A percentile compares a stretch with the other conserved stretches of the same genome.
Conservation (phyloP, 2,888 invertebrate genomes). For the Agonopterix arenella region DNA sequence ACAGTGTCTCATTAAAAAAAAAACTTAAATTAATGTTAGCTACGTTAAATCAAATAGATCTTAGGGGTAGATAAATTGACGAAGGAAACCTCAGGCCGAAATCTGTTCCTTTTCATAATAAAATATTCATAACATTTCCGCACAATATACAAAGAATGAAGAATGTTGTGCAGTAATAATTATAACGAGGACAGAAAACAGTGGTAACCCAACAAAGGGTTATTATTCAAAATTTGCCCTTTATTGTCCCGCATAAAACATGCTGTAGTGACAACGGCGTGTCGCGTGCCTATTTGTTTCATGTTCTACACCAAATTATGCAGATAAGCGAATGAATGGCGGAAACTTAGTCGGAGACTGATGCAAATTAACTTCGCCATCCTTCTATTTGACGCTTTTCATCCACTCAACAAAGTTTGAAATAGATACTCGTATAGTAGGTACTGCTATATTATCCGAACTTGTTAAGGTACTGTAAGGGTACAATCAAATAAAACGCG, state of each 20-base stretch:
- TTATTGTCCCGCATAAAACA: conserved; percentile 66
- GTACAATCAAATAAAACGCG: no score
- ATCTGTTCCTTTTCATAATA: no score
- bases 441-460: conserved; percentile 21
- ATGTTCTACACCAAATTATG: conserved; percentile 67
- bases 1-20: no score
- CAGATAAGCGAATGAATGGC: conserved; percentile 69
- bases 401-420: conserved; percentile 51
- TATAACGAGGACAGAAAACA: conserved; percentile 50
- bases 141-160: no score
- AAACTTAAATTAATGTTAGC: no score
- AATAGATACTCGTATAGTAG: conserved; percentile 39
- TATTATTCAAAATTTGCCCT: conserved; percentile 66
- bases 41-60: no score
- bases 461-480: conserved; percentile 12
- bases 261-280: conserved; percentile 56
- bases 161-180: conserved; percentile 32
- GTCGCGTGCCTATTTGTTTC: conserved; percentile 63
- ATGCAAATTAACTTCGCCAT: conserved; percentile 64
- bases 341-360: conserved; percentile 62
- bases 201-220: conserved; percentile 47
- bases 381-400: conserved; percentile 56
- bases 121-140: no score
- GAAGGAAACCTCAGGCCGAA: no score
- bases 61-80: no score